Percentiles rank a stretch among this genome's conserved stretches.
phyloP scores from a whole-genome alignment of 2,888 invertebrate genomes.

The Actias luna region DNA sequence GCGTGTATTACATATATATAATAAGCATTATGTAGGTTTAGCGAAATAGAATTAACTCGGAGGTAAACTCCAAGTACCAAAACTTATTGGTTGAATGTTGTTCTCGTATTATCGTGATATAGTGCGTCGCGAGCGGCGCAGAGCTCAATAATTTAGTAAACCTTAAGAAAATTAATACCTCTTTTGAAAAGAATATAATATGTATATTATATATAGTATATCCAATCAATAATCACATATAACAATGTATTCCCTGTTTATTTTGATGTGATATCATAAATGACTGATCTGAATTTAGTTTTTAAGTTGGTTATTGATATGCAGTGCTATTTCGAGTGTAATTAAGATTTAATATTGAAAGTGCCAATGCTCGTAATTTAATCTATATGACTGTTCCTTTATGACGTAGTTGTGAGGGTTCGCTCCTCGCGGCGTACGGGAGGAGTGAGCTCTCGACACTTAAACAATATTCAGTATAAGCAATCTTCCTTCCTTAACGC shows the following conservation, averaged over 20 bases:
- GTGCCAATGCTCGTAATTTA: constrained; percentile 83
- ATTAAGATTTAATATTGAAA: constrained; percentile 81
- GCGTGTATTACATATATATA: constrained; percentile 74
- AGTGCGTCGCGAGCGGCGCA: constrained; percentile 75
- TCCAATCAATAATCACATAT: constrained; percentile 78
- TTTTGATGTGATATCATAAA: constrained; percentile 84
- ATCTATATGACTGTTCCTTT: constrained; percentile 80
- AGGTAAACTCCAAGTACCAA: constrained; percentile 78
- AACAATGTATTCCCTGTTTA: constrained; percentile 78
- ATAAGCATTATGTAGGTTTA: constrained; percentile 83
- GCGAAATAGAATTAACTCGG: constrained; percentile 78
- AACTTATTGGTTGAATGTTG: constrained; percentile 79
- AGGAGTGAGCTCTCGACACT: constrained; percentile 27
- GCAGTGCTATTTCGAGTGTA: constrained; percentile 82
- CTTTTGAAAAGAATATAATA: constrained; percentile 77
- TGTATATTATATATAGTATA: constrained; percentile 47
- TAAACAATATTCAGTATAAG: constrained; percentile 66
- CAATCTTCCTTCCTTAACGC: constrained; percentile 57
- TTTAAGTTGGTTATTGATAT: constrained; percentile 82
- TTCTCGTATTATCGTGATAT: constrained; percentile 81
- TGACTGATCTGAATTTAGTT: constrained; percentile 84
- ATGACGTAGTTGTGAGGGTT: constrained; percentile 42
- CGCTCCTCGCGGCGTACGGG: constrained; percentile 25
- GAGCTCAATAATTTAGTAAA: constrained; percentile 82
- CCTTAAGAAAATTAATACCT: constrained; percentile 82